These are phyloP conservation scores for Galbula dea DNA, from an alignment of 2,113 vertebrate genomes.

Conservation along the genomic window DNA sequence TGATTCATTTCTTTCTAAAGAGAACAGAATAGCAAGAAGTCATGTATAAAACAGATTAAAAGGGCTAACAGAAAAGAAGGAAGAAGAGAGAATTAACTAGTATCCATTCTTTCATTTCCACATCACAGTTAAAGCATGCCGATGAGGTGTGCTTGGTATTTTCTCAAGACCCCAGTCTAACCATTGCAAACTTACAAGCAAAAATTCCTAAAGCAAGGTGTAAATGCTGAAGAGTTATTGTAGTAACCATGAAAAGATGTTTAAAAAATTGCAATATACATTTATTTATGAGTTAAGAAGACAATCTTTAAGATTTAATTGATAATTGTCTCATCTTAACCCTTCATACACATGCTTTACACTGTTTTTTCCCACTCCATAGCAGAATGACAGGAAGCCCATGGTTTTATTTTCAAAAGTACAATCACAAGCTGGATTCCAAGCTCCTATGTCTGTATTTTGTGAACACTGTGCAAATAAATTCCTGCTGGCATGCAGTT, in stretches of 20 bases:
- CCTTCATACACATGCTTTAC: not conserved
- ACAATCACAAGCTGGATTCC: not conserved
- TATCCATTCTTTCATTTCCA: not conserved
- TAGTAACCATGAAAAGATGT: not conserved
- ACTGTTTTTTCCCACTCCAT: not conserved
- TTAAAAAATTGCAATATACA: not conserved
- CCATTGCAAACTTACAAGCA: not conserved
- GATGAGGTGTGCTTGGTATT: not conserved
- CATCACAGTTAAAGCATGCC: not conserved
- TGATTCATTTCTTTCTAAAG: conserved; percentile 4
- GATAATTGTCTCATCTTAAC: not conserved
- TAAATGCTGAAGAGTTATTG: not conserved
- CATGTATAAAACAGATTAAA: not conserved
- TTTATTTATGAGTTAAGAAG: not conserved
- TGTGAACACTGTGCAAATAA: not conserved
- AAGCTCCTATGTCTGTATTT: not conserved
- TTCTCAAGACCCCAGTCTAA: not conserved
- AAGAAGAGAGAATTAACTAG: not conserved
- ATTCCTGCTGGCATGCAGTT: not conserved
- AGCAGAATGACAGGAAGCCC: not conserved
- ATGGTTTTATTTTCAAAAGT: not conserved
- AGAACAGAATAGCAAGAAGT: not conserved
- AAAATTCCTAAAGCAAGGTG: not conserved
- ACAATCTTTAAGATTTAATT: not conserved
- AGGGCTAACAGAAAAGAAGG: not conserved